Evolutionary conservation across 2,888 invertebrate species (phyloP), one percentile per base, ranked within the genome.

Genomic region (Scaptomyza parva): DNA sequence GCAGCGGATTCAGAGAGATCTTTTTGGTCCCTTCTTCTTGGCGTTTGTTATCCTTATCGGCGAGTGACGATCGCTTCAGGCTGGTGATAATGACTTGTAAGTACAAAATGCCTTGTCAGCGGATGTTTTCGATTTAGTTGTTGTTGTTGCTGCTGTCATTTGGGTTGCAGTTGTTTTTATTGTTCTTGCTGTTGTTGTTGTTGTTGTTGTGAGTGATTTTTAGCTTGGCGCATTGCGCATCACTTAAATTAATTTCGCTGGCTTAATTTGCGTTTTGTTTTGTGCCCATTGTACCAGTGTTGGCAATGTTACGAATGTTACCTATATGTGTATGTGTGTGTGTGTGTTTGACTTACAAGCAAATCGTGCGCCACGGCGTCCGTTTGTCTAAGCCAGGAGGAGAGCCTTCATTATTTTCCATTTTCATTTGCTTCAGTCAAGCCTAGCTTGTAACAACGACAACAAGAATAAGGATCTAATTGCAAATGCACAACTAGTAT

Each of bases 351-450:
- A 51, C 66, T 85, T 89, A 90, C 89, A 90, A 88, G 85, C 82
- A 90, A 90, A 90, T 90, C 90, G 90, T 90, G 90, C 88, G 75
- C 61, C 70, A 84, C 87, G 90, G 90, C 90, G 90, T 89, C 90
- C 89, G 90, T 85, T 89, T 90, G 90, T 90, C 90, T 90, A 89
- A 73, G 88, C 83, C 78, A 77, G 28, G 30, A 47, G 22, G 30
- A 22, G 22, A 45, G 20, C 81, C 80, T 79, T 76, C 81, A 81
- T 86, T 84, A 76, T 82, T 76, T 77, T 76, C 65, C 64, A 55
- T 72, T 67, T 79, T 44, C 65, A 71, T 73, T 64, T 52, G 14
- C 58, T 48, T 37, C 12, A 14, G 44, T n/a, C n/a, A 65, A 45
- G 47, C 39, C 66, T 72, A 64, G 40, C 80, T 71, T 74, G 68